These are phyloP conservation scores for Eubasilissa regina DNA, from an alignment of 1,140 invertebrate genomes.

Conservation along the genomic window DNA sequence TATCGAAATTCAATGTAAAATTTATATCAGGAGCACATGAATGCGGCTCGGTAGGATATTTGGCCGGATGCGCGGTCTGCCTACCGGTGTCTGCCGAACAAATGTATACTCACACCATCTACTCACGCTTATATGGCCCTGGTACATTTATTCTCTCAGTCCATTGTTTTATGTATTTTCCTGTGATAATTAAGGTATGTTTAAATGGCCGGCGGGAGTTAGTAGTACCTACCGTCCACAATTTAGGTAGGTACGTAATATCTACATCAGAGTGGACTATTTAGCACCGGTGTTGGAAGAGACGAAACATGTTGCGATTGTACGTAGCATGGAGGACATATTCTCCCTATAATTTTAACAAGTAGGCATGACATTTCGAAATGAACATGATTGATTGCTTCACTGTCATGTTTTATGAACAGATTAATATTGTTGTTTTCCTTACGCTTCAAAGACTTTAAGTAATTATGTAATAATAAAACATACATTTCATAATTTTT, in stretches of 20 bases:
- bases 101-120: constrained; percentile 52
- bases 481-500: no score
- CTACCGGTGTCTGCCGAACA: constrained; percentile 49
- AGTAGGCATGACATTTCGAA: constrained; percentile 7
- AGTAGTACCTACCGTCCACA: background rate
- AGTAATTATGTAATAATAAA: no score
- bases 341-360: constrained; percentile 2
- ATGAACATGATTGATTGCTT: no score
- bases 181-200: constrained; percentile 49
- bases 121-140: constrained; percentile 52
- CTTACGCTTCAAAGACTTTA: no score
- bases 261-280: constrained; percentile 3
- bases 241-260: background rate
- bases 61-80: constrained; percentile 51
- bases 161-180: constrained; percentile 53
- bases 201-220: constrained; percentile 20
- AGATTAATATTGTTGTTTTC: no score
- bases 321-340: background rate
- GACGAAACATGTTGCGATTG: background rate
- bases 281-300: constrained; percentile 29
- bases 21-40: constrained; percentile 29
- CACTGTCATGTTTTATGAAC: no score
- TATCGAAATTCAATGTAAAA: background rate
- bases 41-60: background rate
- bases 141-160: constrained; percentile 52